Conservation (phyloP, 2,888 invertebrate genomes). For the Pollenia griseotomentosa region DNA sequence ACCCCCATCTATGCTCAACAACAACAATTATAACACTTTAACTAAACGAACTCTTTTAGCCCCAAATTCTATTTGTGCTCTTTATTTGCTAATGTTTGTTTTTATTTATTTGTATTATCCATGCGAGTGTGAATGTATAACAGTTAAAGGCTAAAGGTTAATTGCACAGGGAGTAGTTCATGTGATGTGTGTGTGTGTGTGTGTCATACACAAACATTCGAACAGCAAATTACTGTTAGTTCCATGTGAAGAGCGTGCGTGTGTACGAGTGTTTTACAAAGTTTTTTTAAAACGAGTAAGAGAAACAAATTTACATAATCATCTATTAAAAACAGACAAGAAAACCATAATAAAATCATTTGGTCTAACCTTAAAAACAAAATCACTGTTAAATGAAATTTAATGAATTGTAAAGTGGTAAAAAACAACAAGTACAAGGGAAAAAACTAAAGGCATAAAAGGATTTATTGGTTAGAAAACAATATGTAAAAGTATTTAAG, state of each 20-base stretch:
- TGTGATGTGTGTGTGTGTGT: background rate
- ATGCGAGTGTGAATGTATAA: background rate
- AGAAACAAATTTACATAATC: conserved; percentile 57
- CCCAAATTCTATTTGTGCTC: background rate
- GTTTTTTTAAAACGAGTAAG: conserved; percentile 10
- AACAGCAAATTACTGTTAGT: conserved; percentile 1
- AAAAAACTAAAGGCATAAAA: background rate
- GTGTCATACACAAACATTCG: background rate
- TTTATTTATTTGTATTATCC: conserved; percentile 14
- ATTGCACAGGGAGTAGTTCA: background rate
- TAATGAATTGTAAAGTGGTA: conserved; percentile 47
- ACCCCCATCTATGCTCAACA: no score
- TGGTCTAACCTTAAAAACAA: conserved; percentile 51
- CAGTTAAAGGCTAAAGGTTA: conserved; percentile 58
- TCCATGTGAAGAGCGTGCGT: conserved; percentile 13
- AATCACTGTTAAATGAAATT: conserved; percentile 36
- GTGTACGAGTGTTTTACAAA: background rate
- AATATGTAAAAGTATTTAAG: no score
- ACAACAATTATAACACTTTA: conserved; percentile 18
- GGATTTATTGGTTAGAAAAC: background rate
- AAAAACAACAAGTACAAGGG: background rate
- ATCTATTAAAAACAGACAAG: conserved; percentile 53
- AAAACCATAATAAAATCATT: conserved; percentile 59
- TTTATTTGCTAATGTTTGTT: background rate
- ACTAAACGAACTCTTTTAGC: conserved; percentile 2